Base-by-base conservation (phyloP, 2,888 invertebrate species). In the Deroplatys truncata region DNA sequence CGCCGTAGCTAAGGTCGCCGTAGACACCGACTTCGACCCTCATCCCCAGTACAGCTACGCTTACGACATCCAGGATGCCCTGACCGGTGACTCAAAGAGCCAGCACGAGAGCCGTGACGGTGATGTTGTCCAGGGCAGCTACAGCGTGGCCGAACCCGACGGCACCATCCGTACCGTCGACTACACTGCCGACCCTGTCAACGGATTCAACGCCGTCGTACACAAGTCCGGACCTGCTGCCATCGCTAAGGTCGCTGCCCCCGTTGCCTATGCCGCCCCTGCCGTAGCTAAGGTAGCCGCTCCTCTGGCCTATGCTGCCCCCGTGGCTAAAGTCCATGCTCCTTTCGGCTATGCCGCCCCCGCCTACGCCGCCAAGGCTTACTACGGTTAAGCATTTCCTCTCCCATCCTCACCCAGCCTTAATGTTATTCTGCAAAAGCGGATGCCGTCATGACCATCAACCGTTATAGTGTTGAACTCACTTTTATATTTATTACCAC, bases 271-370 rank as follows among this genome's bases (percentile, higher is more conserved):
- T 28, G 90, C 90, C 49, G 90, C 90, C 86, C 89, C 89, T 2
- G 89, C 86, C 16, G 82, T 89, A 72, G 31, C 82, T 43, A 91
- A 94, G 90, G 92, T 91, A 94, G 90, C 92, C 89, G 95, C 90
- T 9, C 84, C 89, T 29, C 56, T 88, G 20, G 89, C 89, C 28
- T 85, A 87, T 82, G 90, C 90, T 84, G 91, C 92, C 94, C 90
- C 93, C 94, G 95, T 89, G 94, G 85, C 56, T 84, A 90, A 91
- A 43, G 84, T 91, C 85, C 90, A 91, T 84, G 91, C 90, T 86
- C 91, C 91, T 87, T 84, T 90, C 88, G 91, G 90, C 28, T 91
- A 91, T 49, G 91, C 91, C 82, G 90, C 91, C 84, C 91, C 86
- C 72, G 84, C 84, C 84, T 35, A 25, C 31, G 29, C 29, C n/a